Evolutionary conservation across 2,113 vertebrate species (phyloP).

Genomic region (Nothobranchius kuhntae): DNA sequence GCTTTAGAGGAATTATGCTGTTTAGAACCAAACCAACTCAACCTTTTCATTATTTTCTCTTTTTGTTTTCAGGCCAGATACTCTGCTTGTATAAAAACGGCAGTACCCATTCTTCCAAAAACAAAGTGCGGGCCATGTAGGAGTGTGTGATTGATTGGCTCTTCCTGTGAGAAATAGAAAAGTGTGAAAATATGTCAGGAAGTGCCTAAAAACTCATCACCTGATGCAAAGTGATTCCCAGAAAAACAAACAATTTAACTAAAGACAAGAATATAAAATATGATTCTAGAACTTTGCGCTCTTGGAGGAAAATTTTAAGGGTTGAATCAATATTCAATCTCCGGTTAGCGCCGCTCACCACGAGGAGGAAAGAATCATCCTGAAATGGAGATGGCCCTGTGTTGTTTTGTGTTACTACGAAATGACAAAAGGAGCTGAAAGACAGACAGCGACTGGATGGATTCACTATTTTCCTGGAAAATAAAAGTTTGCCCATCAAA

Average conservation of each 20-base stretch:
- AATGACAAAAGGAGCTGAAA: slow-evolving; percentile 24
- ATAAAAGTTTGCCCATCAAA: slow-evolving; percentile 49
- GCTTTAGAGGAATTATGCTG: too few relatives aligned
- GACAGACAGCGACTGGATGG: neutral
- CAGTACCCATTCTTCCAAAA: too few relatives aligned
- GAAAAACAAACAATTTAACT: neutral
- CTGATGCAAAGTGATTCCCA: neutral
- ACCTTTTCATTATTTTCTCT: too few relatives aligned
- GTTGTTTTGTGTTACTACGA: slow-evolving; percentile 29
- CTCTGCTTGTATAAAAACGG: too few relatives aligned
- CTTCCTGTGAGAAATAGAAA: neutral
- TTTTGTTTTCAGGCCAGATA: too few relatives aligned
- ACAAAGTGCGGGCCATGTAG: too few relatives aligned
- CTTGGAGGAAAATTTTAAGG: slow-evolving; percentile 35
- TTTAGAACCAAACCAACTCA: too few relatives aligned
- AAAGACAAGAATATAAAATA: slow-evolving; percentile 13
- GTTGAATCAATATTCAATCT: slow-evolving; percentile 57
- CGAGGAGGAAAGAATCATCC: slow-evolving; percentile 14
- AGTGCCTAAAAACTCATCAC: neutral
- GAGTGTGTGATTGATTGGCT: too few relatives aligned
- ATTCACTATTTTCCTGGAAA: slow-evolving; percentile 1
- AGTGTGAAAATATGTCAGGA: neutral
- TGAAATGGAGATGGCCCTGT: slow-evolving; percentile 4
- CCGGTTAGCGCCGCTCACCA: slow-evolving; percentile 4
- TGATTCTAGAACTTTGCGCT: slow-evolving; percentile 21